Conservation (phyloP, 1,140 invertebrate species). For the Drosophila sp. region DNA sequence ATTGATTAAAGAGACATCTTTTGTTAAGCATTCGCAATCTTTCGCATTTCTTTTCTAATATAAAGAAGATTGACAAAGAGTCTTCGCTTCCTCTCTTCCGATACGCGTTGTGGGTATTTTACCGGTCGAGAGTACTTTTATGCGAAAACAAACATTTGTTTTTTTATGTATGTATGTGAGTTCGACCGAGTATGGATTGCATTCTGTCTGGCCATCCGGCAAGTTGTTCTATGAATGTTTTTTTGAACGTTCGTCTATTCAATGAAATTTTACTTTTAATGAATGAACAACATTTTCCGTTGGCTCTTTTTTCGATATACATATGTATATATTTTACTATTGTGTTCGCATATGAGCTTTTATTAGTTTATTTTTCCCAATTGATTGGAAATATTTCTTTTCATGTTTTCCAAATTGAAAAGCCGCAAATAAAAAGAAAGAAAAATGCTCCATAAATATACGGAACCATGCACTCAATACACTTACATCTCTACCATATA, state of each 20-base stretch:
- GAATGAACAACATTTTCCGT: conserved; percentile 78
- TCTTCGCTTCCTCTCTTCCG: not conserved
- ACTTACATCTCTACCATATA: conserved; percentile 7
- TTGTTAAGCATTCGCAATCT: not conserved
- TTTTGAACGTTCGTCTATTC: conserved; percentile 63
- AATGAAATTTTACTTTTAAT: conserved; percentile 81
- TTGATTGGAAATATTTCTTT: conserved; percentile 83
- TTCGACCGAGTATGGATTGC: conserved; percentile 26
- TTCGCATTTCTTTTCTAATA: not conserved
- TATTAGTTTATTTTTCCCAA: conserved; percentile 79
- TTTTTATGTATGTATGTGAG: conserved; percentile 16
- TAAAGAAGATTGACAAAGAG: too few species aligned
- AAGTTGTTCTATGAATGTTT: conserved; percentile 52
- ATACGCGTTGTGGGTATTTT: conserved; percentile 1
- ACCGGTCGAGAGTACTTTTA: conserved; percentile 7
- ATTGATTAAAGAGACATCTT: not conserved
- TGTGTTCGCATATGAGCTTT: conserved; percentile 66
- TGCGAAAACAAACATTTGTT: conserved; percentile 52
- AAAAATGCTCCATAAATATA: conserved; percentile 39
- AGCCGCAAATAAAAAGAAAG: conserved; percentile 59
- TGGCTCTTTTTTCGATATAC: conserved; percentile 21
- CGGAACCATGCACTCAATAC: conserved; percentile 20
- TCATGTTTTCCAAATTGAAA: conserved; percentile 75
- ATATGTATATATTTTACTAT: conserved; percentile 22
- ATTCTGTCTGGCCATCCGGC: conserved; percentile 40